These are phyloP conservation scores for Enteromius afrohamiltoni DNA, from an alignment of 2,797 vertebrate genomes.

Conservation along the genomic window DNA sequence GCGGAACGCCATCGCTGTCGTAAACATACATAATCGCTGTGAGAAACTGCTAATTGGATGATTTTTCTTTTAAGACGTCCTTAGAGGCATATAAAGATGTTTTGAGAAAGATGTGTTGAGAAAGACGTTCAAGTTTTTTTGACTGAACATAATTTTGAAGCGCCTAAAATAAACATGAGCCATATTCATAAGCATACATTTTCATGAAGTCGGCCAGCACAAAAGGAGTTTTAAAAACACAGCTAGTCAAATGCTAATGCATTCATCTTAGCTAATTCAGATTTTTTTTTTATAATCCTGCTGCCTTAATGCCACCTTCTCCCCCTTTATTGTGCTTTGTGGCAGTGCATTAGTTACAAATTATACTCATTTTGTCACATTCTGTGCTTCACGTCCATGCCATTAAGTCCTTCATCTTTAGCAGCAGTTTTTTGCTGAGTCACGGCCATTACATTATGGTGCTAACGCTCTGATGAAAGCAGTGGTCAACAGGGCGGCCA, in stretches of 20 bases:
- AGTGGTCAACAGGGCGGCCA: constrained; percentile 53
- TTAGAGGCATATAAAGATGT: constrained; percentile 62
- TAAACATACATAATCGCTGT: constrained; percentile 52
- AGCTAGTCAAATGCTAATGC: constrained; percentile 45
- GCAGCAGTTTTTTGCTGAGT: constrained; percentile 53
- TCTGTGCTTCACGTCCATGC: constrained; percentile 43
- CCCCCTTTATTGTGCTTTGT: constrained; percentile 38
- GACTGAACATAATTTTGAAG: constrained; percentile 65
- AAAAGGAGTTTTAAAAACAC: constrained; percentile 31
- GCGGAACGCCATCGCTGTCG: constrained; percentile 45
- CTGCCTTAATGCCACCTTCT: constrained; percentile 30
- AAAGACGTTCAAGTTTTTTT: constrained; percentile 62
- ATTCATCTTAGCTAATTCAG: constrained; percentile 20
- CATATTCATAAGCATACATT: constrained; percentile 40
- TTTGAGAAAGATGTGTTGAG: constrained; percentile 66
- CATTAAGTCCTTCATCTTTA: constrained; percentile 55
- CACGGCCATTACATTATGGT: constrained; percentile 56
- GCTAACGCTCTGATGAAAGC: constrained; percentile 59
- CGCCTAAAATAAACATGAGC: constrained; percentile 55
- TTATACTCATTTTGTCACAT: constrained; percentile 57
- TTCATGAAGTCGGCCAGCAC: constrained; percentile 29
- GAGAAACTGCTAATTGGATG: constrained; percentile 72
- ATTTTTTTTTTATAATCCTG: background rate
- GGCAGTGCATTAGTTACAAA: constrained; percentile 58
- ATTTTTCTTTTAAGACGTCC: constrained; percentile 68